A percentile compares a stretch with the other conserved stretches of the same genome.
phyloP scores from a whole-genome alignment of 2,113 vertebrate genomes.

The Oreocharis arfaki region DNA sequence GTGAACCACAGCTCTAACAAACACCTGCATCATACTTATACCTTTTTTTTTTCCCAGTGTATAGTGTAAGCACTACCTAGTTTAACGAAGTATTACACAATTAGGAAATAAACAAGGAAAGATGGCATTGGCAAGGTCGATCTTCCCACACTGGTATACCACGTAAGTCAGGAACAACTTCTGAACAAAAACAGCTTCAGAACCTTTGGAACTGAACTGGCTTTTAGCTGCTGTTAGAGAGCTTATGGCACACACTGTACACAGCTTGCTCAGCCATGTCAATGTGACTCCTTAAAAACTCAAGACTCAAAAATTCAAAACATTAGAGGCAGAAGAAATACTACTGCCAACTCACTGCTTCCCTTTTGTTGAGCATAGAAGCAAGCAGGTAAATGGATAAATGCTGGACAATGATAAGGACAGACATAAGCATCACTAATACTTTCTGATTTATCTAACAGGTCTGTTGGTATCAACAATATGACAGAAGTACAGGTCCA shows the following conservation, averaged over 20 bases:
- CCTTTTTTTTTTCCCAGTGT: background rate
- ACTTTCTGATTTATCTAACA: background rate
- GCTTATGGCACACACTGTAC: background rate
- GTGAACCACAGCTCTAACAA: background rate
- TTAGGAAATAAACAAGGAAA: background rate
- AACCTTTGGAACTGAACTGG: background rate
- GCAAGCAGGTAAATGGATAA: background rate
- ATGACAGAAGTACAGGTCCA: background rate
- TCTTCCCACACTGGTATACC: background rate
- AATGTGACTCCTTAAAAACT: background rate
- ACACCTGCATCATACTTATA: background rate
- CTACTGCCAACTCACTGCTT: background rate
- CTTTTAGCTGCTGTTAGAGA: background rate
- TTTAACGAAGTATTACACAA: background rate
- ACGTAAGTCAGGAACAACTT: background rate
- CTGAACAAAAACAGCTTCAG: background rate
- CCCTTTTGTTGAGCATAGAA: accelerated
- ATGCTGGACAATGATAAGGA: background rate
- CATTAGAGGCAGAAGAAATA: background rate
- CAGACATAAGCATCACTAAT: background rate
- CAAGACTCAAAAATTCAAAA: background rate
- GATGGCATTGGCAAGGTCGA: background rate
- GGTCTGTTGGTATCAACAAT: background rate
- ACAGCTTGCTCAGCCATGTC: background rate
- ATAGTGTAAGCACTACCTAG: background rate